Evolutionary conservation across 2,888 invertebrate genomes (phyloP).

Genomic region (Chaitophorus viminalis): DNA sequence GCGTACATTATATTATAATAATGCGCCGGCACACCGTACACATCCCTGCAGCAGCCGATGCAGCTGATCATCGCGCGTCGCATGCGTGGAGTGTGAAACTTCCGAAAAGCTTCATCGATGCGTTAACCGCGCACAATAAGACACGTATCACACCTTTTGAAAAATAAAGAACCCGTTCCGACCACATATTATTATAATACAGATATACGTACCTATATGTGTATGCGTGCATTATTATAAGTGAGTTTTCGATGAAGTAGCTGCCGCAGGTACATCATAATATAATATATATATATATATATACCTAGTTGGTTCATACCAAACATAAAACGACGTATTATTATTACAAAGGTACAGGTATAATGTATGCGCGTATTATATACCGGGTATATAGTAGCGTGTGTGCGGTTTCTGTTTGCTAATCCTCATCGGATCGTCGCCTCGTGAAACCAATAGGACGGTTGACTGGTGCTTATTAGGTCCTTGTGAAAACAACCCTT

Average conservation of each 20-base stretch:
- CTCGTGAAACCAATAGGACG: slow-evolving; percentile 16
- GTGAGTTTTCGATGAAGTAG: slow-evolving; percentile 35
- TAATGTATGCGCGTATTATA: neutral
- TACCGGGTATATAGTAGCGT: too few relatives aligned
- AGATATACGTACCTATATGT: too few relatives aligned
- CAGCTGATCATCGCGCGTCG: slow-evolving; percentile 3
- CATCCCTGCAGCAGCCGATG: neutral
- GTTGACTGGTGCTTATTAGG: slow-evolving; percentile 26
- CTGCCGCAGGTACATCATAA: neutral
- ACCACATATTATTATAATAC: neutral
- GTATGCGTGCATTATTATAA: neutral
- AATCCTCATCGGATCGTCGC: slow-evolving; percentile 22
- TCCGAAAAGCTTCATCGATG: slow-evolving; percentile 56
- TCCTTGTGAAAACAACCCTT: slow-evolving; percentile 43
- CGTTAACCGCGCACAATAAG: slow-evolving; percentile 38
- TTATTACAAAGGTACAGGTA: neutral
- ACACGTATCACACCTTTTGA: slow-evolving; percentile 45
- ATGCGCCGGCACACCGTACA: neutral
- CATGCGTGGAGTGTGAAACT: slow-evolving; percentile 43
- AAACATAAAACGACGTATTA: neutral
- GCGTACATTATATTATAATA: neutral
- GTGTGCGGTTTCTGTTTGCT: slow-evolving; percentile 29
- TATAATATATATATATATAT: too few relatives aligned
- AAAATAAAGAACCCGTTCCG: slow-evolving; percentile 40
- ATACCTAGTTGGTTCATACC: neutral